A percentile compares a stretch with the other conserved stretches of the same genome.
phyloP scores from a whole-genome alignment of 2,113 vertebrate species.

The Athene noctua region DNA sequence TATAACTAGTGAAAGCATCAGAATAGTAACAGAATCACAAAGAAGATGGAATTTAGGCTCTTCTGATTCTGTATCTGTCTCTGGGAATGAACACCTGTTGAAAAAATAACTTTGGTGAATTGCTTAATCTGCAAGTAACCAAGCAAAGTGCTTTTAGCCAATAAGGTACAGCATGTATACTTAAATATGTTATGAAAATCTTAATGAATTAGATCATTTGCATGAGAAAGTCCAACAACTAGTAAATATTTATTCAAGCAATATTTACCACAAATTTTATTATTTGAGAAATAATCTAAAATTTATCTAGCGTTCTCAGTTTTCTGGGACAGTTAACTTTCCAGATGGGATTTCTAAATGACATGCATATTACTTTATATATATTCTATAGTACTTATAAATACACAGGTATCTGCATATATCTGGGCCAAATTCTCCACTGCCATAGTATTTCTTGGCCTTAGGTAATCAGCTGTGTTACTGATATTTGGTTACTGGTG shows the following conservation, averaged over 20 bases:
- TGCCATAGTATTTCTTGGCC: neutral
- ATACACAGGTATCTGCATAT: neutral
- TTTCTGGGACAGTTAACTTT: neutral
- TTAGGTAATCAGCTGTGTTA: neutral
- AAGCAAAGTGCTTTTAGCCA: neutral
- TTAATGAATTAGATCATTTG: neutral
- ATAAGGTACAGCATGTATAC: neutral
- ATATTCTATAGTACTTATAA: neutral
- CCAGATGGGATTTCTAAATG: neutral
- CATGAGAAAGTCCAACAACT: neutral
- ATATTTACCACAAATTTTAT: neutral
- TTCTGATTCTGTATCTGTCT: neutral
- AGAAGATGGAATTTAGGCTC: neutral
- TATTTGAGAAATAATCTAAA: neutral
- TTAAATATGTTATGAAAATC: neutral
- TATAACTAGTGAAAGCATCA: neutral
- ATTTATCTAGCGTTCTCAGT: neutral
- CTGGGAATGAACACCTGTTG: neutral
- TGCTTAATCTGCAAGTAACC: neutral
- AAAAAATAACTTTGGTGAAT: slow-evolving; percentile 18
- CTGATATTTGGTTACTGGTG: neutral
- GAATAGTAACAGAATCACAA: neutral
- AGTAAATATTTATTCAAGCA: neutral
- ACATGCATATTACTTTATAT: neutral
- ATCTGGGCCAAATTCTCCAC: neutral